These are phyloP conservation scores for Sarcophaga caerulescens DNA, from an alignment of 2,888 invertebrate species.

Conservation along the genomic window DNA sequence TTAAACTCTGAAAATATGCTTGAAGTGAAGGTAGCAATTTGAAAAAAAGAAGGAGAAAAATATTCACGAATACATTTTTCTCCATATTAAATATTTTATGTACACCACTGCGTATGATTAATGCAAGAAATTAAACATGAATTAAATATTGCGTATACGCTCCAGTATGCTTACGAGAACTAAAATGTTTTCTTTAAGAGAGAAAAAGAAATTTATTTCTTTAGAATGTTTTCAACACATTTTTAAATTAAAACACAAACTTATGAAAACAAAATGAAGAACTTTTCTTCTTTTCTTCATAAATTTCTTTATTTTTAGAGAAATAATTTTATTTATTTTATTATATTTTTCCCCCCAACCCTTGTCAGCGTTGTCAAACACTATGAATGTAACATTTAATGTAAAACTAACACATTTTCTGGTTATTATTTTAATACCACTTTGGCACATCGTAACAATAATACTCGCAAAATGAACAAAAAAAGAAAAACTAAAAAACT, in stretches of 20 bases:
- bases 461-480: slow-evolving; percentile 1
- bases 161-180: background rate
- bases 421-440: slow-evolving; percentile 54
- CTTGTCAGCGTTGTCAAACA: background rate
- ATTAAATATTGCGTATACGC: background rate
- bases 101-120: background rate
- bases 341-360: background rate
- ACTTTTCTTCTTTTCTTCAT: background rate
- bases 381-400: slow-evolving; percentile 16
- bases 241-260: slow-evolving; percentile 6
- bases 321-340: too few species aligned
- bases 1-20: too few species aligned
- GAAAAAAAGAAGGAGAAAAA: too few species aligned
- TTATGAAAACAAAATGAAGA: background rate
- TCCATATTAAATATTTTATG: background rate
- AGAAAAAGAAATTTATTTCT: background rate
- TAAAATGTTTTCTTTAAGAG: background rate
- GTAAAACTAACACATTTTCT: slow-evolving; percentile 56
- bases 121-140: background rate
- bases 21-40: too few species aligned
- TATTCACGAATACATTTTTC: background rate
- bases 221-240: background rate
- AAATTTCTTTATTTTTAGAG: background rate
- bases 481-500: background rate
- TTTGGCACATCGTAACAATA: slow-evolving; percentile 46